Base-by-base conservation (phyloP, 2,888 invertebrate species). In the Drosophila diplacantha region DNA sequence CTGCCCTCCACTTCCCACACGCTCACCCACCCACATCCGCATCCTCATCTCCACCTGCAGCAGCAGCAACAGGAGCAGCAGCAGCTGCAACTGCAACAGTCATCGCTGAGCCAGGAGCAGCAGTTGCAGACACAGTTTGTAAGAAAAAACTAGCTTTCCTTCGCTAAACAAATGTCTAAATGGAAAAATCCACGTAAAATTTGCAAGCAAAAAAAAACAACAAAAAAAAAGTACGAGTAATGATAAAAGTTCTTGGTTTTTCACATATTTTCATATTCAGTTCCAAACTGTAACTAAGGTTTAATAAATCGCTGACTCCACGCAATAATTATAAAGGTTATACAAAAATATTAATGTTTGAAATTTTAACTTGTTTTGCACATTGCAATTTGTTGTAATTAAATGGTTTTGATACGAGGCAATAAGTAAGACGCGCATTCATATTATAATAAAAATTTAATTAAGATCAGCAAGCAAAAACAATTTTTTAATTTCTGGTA, bases 281-380 rank as follows among this genome's bases (percentile, higher is more conserved):
- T 78, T 78, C 16, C 55, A 81, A 81, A 81, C 76, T 78, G 81
- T 62, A 56, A 74, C 57, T 74, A 72, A 75, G 65, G 59, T 65
- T 56, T 77, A 77, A 71, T 56, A 57, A 51, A 67, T 35, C 34
- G 71, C 77, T 74, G 73, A 77, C 71, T 77, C 59, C 71, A 72
- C 78, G 75, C 74, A 77, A 77, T 77, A 77, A 80, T 69, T 73
- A 80, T 57, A 72, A 58, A 58, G 65, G 70, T 77, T 72, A 75
- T 61, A 77, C 24, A 46, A 64, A 46, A 69, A 56, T 61, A 55
- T 62, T 62, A 74, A 69, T 70, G 81, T 81, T 81, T 72, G 69
- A 79, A 74, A 79, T 78, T 79, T 79, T 79, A 79, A 81, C 73
- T 72, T 79, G 79, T 79, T 79, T 73, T 63, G 56, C 79, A 79